These are phyloP conservation scores for Bos indicus DNA, from an alignment of 2,113 vertebrate species.

Conservation along the genomic window DNA sequence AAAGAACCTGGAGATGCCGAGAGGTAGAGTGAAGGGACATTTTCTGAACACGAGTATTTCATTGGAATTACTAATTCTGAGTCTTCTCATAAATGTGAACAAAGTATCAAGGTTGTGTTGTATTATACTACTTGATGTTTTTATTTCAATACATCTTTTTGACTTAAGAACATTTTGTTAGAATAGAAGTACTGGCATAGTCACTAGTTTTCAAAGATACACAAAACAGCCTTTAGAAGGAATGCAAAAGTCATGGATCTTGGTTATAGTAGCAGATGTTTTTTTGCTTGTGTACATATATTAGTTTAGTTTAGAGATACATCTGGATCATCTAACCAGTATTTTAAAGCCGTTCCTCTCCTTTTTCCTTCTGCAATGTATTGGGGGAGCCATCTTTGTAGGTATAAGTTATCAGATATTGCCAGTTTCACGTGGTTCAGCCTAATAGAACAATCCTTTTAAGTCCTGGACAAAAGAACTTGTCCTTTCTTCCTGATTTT, in stretches of 20 bases:
- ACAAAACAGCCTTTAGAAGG: background rate
- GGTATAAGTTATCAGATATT: background rate
- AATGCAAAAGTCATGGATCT: background rate
- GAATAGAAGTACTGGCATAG: background rate
- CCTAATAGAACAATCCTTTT: background rate
- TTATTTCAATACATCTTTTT: background rate
- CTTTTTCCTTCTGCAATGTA: background rate
- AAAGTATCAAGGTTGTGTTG: background rate
- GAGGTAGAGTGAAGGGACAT: background rate
- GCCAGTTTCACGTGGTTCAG: background rate
- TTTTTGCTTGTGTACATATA: background rate
- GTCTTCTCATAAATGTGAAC: background rate
- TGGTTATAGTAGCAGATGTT: background rate
- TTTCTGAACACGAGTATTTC: background rate
- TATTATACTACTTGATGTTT: background rate
- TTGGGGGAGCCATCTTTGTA: background rate
- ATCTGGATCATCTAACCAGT: background rate
- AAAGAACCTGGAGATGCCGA: background rate
- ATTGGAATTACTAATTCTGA: background rate
- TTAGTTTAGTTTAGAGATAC: background rate
- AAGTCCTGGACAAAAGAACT: background rate
- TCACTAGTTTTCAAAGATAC: background rate
- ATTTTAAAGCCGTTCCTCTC: background rate
- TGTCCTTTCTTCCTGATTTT: conserved; percentile 21
- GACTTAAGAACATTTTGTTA: conserved; percentile 1